Evolutionary conservation across 2,797 vertebrate species (phyloP).

Genomic region (Phalloptychus januarius): DNA sequence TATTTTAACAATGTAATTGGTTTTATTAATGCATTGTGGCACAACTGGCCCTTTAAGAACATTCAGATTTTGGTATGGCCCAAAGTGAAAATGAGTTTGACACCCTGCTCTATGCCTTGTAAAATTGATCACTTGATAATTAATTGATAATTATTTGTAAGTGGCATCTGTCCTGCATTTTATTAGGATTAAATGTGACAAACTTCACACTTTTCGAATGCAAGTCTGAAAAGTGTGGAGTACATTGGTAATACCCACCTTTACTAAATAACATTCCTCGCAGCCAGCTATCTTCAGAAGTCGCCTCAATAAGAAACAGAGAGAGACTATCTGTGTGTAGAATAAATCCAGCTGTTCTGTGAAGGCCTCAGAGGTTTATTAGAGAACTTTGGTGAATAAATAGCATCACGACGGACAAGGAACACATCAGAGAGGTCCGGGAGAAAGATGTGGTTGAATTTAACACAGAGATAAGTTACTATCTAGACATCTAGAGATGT

Average conservation of each 20-base stretch:
- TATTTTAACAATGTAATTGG: no score
- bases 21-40: no score
- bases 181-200: neutral
- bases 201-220: neutral
- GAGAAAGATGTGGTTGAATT: neutral
- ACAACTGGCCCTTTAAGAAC: no score
- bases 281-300: neutral
- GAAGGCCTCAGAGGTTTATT: neutral
- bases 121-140: neutral
- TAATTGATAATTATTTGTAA: neutral
- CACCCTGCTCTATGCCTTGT: neutral
- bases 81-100: no score
- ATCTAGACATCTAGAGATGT: neutral
- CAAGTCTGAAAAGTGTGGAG: neutral
- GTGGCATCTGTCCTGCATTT: neutral
- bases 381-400: neutral
- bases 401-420: neutral
- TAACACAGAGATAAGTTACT: neutral
- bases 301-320: neutral
- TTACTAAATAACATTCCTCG: neutral
- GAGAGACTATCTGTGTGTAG: neutral
- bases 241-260: neutral
- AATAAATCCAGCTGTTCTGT: neutral
- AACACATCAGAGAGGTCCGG: neutral
- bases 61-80: no score